These are phyloP conservation scores for Rhabdophis nuchalis DNA, from an alignment of 2,797 vertebrate genomes.

Conservation along the genomic window DNA sequence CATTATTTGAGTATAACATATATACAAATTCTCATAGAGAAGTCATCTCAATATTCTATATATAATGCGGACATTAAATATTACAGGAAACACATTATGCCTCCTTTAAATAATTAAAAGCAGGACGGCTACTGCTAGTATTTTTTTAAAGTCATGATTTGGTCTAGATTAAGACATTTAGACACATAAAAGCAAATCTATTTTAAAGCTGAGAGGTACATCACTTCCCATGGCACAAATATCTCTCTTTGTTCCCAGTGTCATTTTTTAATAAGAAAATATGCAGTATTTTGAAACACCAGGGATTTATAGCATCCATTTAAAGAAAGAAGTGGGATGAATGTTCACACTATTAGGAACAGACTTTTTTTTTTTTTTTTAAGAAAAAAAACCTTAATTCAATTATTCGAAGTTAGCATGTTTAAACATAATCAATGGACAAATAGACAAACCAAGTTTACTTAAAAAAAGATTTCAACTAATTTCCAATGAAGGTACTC, in stretches of 20 bases:
- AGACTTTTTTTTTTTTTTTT: background rate
- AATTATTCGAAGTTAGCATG: background rate
- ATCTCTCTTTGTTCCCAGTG: background rate
- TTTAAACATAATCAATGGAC: background rate
- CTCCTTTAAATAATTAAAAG: slow-evolving; percentile 29
- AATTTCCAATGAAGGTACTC: background rate
- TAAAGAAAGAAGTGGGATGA: background rate
- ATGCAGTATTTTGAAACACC: background rate
- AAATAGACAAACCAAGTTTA: background rate
- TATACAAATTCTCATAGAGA: slow-evolving; percentile 57
- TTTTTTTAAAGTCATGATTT: slow-evolving; percentile 10
- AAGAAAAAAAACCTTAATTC: too few relatives aligned
- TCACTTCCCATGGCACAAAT: background rate
- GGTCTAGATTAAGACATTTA: background rate
- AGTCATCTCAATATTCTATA: slow-evolving; percentile 26
- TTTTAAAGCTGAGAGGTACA: background rate
- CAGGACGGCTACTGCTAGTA: slow-evolving; percentile 15
- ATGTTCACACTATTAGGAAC: background rate
- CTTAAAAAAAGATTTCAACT: background rate
- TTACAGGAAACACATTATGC: slow-evolving; percentile 27
- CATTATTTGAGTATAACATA: slow-evolving; percentile 59
- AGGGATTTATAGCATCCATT: background rate
- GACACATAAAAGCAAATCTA: too few relatives aligned
- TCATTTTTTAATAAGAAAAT: background rate
- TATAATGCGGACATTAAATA: slow-evolving; percentile 33